A percentile compares a stretch with the other conserved stretches of the same genome.
Conservation (phyloP, 2,113 vertebrate species). For the Cyprinodon variegatus region DNA sequence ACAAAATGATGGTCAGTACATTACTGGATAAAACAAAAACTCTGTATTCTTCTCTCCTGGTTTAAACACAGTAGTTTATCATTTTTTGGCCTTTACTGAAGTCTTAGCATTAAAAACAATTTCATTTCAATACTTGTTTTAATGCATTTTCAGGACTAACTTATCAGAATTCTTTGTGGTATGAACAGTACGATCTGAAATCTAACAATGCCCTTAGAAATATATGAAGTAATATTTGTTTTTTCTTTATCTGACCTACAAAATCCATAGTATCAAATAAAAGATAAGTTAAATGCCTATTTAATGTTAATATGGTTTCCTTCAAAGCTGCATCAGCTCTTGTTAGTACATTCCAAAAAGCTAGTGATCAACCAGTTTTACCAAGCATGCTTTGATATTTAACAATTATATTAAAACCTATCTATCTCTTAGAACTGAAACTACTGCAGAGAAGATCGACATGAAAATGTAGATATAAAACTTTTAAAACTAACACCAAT, state of each 20-base stretch:
- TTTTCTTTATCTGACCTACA: too few species aligned
- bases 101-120: neutral
- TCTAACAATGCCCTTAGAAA: neutral
- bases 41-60: too few species aligned
- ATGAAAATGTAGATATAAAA: neutral
- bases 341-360: neutral
- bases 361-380: too few species aligned
- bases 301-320: too few species aligned
- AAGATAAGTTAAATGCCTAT: too few species aligned
- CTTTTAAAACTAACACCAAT: neutral
- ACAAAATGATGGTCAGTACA: neutral
- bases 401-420: too few species aligned
- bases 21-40: neutral
- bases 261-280: too few species aligned
- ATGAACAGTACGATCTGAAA: neutral
- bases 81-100: neutral
- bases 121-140: neutral
- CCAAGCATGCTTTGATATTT: too few species aligned
- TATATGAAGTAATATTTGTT: too few species aligned
- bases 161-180: neutral
- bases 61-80: neutral
- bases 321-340: too few species aligned
- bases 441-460: too few species aligned
- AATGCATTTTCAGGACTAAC: neutral
- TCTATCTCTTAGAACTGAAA: too few species aligned